Evolutionary conservation across 2,888 invertebrate genomes (phyloP).

Genomic region (Dasysyrphus albostriatus): DNA sequence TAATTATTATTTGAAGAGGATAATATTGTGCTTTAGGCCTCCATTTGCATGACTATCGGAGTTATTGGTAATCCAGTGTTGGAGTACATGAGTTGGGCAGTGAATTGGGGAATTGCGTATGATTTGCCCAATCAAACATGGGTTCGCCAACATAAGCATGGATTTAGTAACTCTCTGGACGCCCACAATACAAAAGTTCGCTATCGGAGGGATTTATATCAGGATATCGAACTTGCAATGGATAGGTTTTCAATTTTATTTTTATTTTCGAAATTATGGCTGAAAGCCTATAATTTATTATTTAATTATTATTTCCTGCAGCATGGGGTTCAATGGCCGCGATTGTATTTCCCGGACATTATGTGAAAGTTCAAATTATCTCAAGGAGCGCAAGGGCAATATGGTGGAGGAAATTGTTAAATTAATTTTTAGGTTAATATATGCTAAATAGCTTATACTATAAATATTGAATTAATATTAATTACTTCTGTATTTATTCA

Average conservation of each 20-base stretch:
- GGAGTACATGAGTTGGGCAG: constrained; percentile 87
- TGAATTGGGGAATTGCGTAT: constrained; percentile 90
- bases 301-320: constrained; percentile 79
- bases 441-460: constrained; percentile 41
- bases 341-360: constrained; percentile 89
- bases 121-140: constrained; percentile 86
- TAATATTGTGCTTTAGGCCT: constrained; percentile 81
- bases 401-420: constrained; percentile 89
- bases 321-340: constrained; percentile 91
- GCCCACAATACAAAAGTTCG: constrained; percentile 81
- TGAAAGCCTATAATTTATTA: background rate
- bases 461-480: background rate
- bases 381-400: constrained; percentile 86
- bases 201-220: constrained; percentile 88
- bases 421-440: constrained; percentile 87
- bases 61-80: constrained; percentile 86
- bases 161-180: constrained; percentile 78
- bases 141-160: constrained; percentile 83
- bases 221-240: constrained; percentile 88
- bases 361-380: constrained; percentile 89
- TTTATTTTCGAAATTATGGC: background rate
- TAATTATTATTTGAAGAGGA: constrained; percentile 23
- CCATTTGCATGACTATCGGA: constrained; percentile 87
- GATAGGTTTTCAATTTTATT: constrained; percentile 86
- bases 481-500: constrained; percentile 1